Evolutionary conservation across 2,888 invertebrate species (phyloP).

Genomic region (Mythimna albipuncta): DNA sequence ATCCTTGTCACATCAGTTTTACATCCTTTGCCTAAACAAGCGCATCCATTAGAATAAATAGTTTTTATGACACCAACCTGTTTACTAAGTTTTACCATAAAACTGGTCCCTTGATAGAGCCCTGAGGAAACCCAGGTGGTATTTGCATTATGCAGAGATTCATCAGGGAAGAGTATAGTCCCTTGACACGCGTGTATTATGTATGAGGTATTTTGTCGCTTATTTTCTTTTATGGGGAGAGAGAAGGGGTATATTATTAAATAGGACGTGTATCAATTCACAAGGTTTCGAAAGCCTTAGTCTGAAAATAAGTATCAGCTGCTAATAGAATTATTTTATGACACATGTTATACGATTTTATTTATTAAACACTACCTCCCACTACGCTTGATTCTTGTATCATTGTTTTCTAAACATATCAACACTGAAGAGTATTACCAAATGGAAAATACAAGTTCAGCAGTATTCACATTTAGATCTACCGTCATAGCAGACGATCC

Average conservation of each 20-base stretch:
- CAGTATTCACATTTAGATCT: too few species aligned
- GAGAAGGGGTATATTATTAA: conserved; percentile 7
- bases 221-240: conserved; percentile 25
- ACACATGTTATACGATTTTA: too few species aligned
- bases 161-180: conserved; percentile 55
- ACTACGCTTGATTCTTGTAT: too few species aligned
- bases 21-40: background rate
- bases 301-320: too few species aligned
- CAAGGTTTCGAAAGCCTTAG: background rate
- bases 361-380: too few species aligned
- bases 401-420: too few species aligned
- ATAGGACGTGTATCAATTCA: background rate
- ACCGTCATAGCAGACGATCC: too few species aligned
- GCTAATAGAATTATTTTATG: too few species aligned
- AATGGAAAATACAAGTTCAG: too few species aligned
- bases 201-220: conserved; percentile 32
- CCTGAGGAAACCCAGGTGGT: conserved; percentile 41
- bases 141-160: conserved; percentile 63
- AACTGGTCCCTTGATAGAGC: conserved; percentile 41
- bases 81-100: conserved; percentile 26
- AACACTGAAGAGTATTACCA: too few species aligned
- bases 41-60: conserved; percentile 40
- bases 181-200: conserved; percentile 45
- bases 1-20: conserved; percentile 16
- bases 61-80: conserved; percentile 28